Base-by-base conservation (phyloP, 2,113 vertebrate genomes). In the Poicephalus meyeri region DNA sequence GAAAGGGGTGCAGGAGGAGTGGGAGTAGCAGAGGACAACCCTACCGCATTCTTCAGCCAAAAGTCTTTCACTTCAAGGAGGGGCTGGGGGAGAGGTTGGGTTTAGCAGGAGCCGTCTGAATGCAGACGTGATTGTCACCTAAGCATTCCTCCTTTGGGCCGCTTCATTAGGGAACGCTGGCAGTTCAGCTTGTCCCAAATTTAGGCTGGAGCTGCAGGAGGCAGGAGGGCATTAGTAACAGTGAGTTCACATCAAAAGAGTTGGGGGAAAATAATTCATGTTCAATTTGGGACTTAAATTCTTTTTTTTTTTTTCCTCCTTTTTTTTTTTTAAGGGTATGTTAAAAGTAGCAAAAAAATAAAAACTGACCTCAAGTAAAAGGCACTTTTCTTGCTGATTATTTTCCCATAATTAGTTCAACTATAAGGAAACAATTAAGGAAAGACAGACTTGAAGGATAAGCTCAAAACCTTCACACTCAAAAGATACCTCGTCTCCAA, bases 21-120 rank as follows among this genome's bases (percentile, higher is more conserved):
- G 96, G 97, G 98, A 97, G 97, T 95, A 97, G 96, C 97, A 96
- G 97, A 98, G 97, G 80, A 98, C 97, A 98, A 98, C 97, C 97
- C 98, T 94, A 96, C 94, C 71, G 77, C 96, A 98, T 98, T 98
- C 98, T 98, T 98, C 94, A 97, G 98, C 96, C 91, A 89, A 94
- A 97, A 96, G 82, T 76, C 78, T 73, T 39, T 80, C 78, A 73
- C 89, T 86, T 55, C 78, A 52, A 95, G 95, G 91, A 71, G 61
- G 80, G 89, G 87, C 53, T 68, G 86, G 72, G 90, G 64, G 76
- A 79, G 79, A 88, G 91, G 73, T 42, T 89, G 89, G 91, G 74
- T 74, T 86, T 88, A 74, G 80, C 82, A 41, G 41, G 70, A 85
- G 87, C 12, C 16, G 35, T 33, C 71, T 53, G 81, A 52, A 39